Percentiles rank a stretch among this genome's conserved stretches.
phyloP scores from a whole-genome alignment of 2,797 vertebrate genomes.

The Caiman crocodilus region DNA sequence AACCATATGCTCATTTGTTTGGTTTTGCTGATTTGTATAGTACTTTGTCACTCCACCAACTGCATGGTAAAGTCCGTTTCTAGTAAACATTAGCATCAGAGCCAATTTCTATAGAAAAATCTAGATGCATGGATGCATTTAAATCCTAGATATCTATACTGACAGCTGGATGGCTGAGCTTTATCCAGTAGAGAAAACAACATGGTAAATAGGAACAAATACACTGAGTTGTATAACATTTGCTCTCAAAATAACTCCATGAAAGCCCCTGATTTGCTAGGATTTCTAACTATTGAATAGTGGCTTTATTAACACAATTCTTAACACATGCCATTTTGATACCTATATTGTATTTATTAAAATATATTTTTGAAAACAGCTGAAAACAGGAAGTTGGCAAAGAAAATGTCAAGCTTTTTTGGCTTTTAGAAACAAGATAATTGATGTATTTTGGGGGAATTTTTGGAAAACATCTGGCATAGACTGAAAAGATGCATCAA shows the following conservation, averaged over 20 bases:
- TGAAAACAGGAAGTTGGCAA: not conserved
- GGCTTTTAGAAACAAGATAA: not conserved
- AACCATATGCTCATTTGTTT: not conserved
- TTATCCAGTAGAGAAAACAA: not conserved
- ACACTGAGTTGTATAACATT: not conserved
- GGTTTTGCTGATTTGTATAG: constrained; percentile 12
- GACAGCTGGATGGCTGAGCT: constrained; percentile 7
- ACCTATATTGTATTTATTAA: not conserved
- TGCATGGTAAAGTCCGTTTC: not conserved
- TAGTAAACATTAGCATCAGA: constrained; percentile 20
- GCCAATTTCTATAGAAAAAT: not conserved
- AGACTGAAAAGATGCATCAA: not conserved
- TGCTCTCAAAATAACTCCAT: not conserved
- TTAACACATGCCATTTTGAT: not conserved
- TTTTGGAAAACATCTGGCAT: not conserved
- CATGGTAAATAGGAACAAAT: not conserved
- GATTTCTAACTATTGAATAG: not conserved
- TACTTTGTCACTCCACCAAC: not conserved
- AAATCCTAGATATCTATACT: not conserved
- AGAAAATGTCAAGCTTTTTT: not conserved
- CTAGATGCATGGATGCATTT: not conserved
- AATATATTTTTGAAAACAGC: not conserved
- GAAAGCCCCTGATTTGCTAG: constrained; percentile 3
- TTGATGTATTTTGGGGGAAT: not conserved
- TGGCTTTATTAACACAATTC: not conserved